Base-by-base conservation (phyloP, 1,140 invertebrate species). In the Pemphigus obesinymphae region DNA sequence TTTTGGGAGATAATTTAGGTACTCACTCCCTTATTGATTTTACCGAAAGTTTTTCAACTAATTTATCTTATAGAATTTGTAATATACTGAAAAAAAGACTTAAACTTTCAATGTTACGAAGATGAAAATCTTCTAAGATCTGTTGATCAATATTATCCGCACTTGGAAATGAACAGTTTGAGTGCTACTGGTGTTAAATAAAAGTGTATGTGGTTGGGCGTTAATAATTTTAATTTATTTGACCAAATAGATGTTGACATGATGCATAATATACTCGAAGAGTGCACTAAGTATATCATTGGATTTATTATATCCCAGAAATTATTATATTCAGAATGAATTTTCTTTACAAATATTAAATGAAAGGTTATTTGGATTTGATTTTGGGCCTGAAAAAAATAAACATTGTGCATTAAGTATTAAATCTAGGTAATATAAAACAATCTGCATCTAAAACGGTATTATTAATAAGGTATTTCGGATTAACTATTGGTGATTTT, bases 141-240 rank as follows among this genome's bases (percentile, higher is more conserved):
- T 43, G 43, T 70, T 40, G 66, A 70, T 40, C 66, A 70, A 29
- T 43, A 70, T 70, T 40, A 40, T 26, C 31, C 15, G 7, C 20
- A 70, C 8, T 43, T 70, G 7, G 20, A 40, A 40, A 0, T n/a
- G 2, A 70, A 43, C 6, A 13, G 43, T 43, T 13, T 70, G n/a
- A 40, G 20, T 40, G 37, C n/a, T 2, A 70, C 66, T 40, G 37
- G 37, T 5, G 1, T 70, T n/a, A 40, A 70, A 70, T 43, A 70
- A 43, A n/a, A 43, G 0, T 70, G 37, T 70, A 20, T 70, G 6
- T 70, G 66, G 66, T 70, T 70, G n/a, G 34, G 26, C 43, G 66
- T 70, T 70, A 70, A 40, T 23, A 40, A 26, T 70, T 70, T 70
- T 40, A 70, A 40, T 70, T 70, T 70, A 3, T 43, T 70, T 70